Evolutionary conservation across 2,888 invertebrate species (phyloP), one percentile per base, ranked within the genome.

Genomic region (Stenurella melanura): DNA sequence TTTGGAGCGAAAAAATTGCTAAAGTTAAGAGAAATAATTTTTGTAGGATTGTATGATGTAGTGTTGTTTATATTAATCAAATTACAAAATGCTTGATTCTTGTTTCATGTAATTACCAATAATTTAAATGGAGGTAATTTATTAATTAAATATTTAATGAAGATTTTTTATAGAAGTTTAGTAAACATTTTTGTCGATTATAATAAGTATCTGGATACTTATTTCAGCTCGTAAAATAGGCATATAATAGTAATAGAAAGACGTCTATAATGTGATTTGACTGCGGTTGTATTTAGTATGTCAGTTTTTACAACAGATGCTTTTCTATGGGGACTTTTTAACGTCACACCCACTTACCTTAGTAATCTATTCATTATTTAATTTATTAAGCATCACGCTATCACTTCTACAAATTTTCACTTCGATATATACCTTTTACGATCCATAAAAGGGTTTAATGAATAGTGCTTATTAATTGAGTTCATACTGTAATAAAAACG

Each of bases 261-360:
- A 21, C 21, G 26, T 21, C 15, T 19, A 42, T 67, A 54, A 67
- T 50, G 66, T 21, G 66, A 50, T 67, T 67, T 42, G 42, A 18
- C 50, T 21, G 21, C 19, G 21, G 19, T 67, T 18, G 15, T 69
- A 58, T 34, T 58, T 34, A 15, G 30, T 57, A 19, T 34, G 56
- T 57, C 30, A 58, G 57, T 9, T 34, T 6, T 69, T 69, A 54
- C 63, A 38, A 74, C 54, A 18, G 42, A 42, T 75, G 38, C 19
- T 34, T 57, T 21, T 72, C 76, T 38, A 18, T 54, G 1, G 76
- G 67, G 76, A 76, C 61, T 72, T 68, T 60, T 71, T 76, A 73
- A 75, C 15, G 76, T 70, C 76, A 58, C 76, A 64, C 73, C 73
- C 76, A 73, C 58, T 69, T 73, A 64, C 58, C 58, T 12, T 73